These are phyloP conservation scores for Sitophilus oryzae DNA, from an alignment of 1,140 invertebrate species.

Conservation along the genomic window DNA sequence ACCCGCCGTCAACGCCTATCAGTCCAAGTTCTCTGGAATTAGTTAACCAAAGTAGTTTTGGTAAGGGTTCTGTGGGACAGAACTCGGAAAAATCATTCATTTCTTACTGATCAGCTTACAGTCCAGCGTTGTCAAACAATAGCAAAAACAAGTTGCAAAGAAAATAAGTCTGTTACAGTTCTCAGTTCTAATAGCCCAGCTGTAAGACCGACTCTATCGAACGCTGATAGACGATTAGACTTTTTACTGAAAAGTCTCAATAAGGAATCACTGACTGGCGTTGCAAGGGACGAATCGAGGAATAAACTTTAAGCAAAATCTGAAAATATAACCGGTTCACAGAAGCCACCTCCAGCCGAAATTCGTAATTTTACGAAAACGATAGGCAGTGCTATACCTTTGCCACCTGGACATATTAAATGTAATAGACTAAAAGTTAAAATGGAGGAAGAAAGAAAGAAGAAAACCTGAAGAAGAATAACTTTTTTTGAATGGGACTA, in stretches of 20 bases:
- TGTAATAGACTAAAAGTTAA: conserved; percentile 88
- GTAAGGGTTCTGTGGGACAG: conserved; percentile 31
- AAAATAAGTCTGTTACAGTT: conserved; percentile 28
- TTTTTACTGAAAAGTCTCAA: conserved; percentile 56
- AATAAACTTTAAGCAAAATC: conserved; percentile 39
- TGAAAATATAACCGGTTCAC: conserved; percentile 50
- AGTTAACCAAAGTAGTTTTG: conserved; percentile 31
- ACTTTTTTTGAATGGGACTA: too few species aligned
- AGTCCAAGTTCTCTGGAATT: conserved; percentile 33
- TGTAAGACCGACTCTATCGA: conserved; percentile 36
- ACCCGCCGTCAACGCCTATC: conserved; percentile 22
- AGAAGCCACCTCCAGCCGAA: conserved; percentile 51
- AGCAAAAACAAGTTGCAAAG: conserved; percentile 33
- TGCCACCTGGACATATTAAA: conserved; percentile 84
- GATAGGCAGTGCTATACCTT: conserved; percentile 53
- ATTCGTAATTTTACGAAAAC: conserved; percentile 61
- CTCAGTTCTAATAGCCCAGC: conserved; percentile 23
- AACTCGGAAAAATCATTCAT: conserved; percentile 33
- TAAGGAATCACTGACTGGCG: conserved; percentile 47
- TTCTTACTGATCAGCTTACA: conserved; percentile 33
- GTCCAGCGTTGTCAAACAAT: conserved; percentile 31
- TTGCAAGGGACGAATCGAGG: conserved; percentile 36
- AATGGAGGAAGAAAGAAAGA: conserved; percentile 56
- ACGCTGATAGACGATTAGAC: conserved; percentile 53
- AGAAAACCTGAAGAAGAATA: too few species aligned